phyloP scores from a whole-genome alignment of 2,888 invertebrate genomes.

The Altica lythri region DNA sequence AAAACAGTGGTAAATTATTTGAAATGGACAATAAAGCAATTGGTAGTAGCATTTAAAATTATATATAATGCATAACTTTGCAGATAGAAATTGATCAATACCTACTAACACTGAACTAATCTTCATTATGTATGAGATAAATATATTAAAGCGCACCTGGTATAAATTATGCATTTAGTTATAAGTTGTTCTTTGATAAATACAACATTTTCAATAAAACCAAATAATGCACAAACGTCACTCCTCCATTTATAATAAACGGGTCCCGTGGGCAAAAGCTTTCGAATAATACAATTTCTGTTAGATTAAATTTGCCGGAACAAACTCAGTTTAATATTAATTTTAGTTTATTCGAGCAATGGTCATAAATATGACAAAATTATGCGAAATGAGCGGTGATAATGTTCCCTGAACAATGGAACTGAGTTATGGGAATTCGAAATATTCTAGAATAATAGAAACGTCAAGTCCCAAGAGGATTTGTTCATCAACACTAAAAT shows the following conservation, averaged over 20 bases:
- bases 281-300: slow-evolving; percentile 30
- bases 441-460: slow-evolving; percentile 22
- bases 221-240: background rate
- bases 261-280: slow-evolving; percentile 25
- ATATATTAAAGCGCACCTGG: no score
- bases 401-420: slow-evolving; percentile 24
- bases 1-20: no score
- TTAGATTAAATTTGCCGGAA: slow-evolving; percentile 32
- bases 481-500: slow-evolving; percentile 5
- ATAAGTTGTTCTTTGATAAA: background rate
- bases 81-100: no score
- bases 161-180: no score
- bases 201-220: background rate
- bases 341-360: slow-evolving; percentile 27
- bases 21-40: no score
- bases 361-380: slow-evolving; percentile 31
- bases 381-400: slow-evolving; percentile 25
- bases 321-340: slow-evolving; percentile 33
- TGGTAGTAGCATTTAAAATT: no score
- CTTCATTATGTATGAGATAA: no score
- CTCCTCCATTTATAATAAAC: slow-evolving; percentile 24
- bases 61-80: no score
- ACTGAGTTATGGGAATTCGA: slow-evolving; percentile 25
- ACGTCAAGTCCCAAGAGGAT: slow-evolving; percentile 17
- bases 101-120: no score